Base-by-base conservation (phyloP, 2,888 invertebrate genomes). In the Dryomyza anilis region DNA sequence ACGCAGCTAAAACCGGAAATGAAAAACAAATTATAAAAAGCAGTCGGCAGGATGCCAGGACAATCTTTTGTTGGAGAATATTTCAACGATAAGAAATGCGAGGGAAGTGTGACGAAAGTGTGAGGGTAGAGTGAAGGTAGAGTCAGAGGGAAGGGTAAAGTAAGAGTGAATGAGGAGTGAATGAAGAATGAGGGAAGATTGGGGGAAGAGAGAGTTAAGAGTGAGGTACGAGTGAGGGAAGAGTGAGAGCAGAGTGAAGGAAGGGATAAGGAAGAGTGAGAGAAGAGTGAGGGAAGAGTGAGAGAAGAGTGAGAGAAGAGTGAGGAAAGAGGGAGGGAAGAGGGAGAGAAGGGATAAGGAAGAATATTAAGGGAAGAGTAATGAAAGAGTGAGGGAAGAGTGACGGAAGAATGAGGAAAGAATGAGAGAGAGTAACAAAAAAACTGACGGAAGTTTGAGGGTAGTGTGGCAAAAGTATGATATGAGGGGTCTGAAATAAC, bases 1-100 rank as follows among this genome's bases (percentile, higher is more conserved):
- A n/a, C n/a, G n/a, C n/a, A n/a, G 59, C 52, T 58, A 62, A 68
- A 68, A 70, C 65, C 76, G 78, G 78, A 78, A 78, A 77, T 78
- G 78, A 77, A 78, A 78, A 78, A 77, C 73, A 76, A 76, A 78
- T 78, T 78, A 78, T 77, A 77, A 78, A 77, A 74, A 74, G 74
- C 71, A 74, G 68, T 23, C 23, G 23, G 56, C 19, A n/a, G n/a
- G n/a, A n/a, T n/a, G n/a, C n/a, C n/a, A n/a, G n/a, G n/a, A n/a
- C n/a, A n/a, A n/a, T n/a, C n/a, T n/a, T n/a, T n/a, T n/a, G n/a
- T n/a, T n/a, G n/a, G n/a, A n/a, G n/a, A n/a, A n/a, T n/a, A n/a
- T n/a, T n/a, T n/a, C n/a, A n/a, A n/a, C n/a, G n/a, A n/a, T n/a
- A n/a, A n/a, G n/a, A n/a, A n/a, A n/a, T n/a, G n/a, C n/a, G n/a